Percentiles rank a stretch among this genome's conserved stretches.
These are phyloP conservation scores for Opisthocomus hoazin DNA, from an alignment of 2,113 vertebrate genomes.

Conservation along the genomic window DNA sequence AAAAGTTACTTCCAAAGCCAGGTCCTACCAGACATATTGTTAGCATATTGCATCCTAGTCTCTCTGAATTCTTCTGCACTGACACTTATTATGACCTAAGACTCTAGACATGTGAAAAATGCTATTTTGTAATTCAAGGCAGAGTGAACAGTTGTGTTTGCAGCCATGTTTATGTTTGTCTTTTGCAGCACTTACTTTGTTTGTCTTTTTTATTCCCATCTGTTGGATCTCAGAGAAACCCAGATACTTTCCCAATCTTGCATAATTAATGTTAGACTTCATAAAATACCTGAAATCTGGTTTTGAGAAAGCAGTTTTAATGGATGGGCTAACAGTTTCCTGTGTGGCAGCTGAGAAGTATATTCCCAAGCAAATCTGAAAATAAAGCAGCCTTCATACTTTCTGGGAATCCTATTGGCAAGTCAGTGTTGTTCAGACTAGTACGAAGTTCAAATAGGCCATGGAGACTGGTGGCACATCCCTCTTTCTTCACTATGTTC, in stretches of 20 bases:
- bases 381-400: neutral
- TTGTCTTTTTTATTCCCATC: slow-evolving; percentile 32
- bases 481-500: neutral
- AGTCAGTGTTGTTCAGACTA: neutral
- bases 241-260: slow-evolving; percentile 4
- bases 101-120: slow-evolving; percentile 55
- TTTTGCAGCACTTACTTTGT: slow-evolving; percentile 48
- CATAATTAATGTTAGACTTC: neutral
- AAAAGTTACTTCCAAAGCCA: slow-evolving; percentile 57
- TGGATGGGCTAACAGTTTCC: neutral
- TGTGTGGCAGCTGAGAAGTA: neutral
- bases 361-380: slow-evolving; percentile 36
- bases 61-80: slow-evolving; percentile 56
- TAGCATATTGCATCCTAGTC: slow-evolving; percentile 42
- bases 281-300: neutral
- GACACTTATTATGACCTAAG: slow-evolving; percentile 67
- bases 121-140: slow-evolving; percentile 57
- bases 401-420: slow-evolving; percentile 21
- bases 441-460: slow-evolving; percentile 8
- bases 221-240: slow-evolving; percentile 19
- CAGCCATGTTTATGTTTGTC: slow-evolving; percentile 59
- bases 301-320: neutral
- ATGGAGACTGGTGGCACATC: slow-evolving; percentile 10
- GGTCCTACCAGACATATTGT: slow-evolving; percentile 44
- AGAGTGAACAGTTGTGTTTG: slow-evolving; percentile 40